Base-by-base conservation (phyloP, 2,888 invertebrate species). In the Pyrrhosoma nymphula region DNA sequence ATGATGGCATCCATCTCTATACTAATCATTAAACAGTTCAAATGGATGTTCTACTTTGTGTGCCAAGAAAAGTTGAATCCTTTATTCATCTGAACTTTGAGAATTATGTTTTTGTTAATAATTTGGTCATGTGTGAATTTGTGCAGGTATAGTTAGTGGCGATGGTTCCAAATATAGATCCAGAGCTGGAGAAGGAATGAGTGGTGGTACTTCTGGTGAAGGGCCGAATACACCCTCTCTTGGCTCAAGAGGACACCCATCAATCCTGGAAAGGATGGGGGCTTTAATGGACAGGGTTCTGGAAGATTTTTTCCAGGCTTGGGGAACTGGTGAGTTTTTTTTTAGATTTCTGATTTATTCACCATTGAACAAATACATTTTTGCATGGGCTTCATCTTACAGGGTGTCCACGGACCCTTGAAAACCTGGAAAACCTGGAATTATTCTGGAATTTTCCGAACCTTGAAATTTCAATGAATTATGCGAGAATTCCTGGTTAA, bases 301-400 rank as follows among this genome's bases (percentile, higher is more conserved):
- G 95, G 98, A 98, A 96, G 97, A 97, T 95, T 98, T 98, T 97
- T 99, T 99, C 97, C 98, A 98, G 96, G 97, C 97, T 96, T 98
- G 98, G 98, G 99, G 99, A 10, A 98, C 97, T 82, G 96, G 97
- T 97, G 96, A 96, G 96, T 96, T 35, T 95, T 82, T 89, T 16
- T 20, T 1, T 14, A 60, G 3, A 60, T 60, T 60, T 60, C 20
- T 2, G 12, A 60, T 60, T 60, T 60, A 14, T 60, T 0, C 75
- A 12, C 18, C 39, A 35, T 26, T 47, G 26, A 82, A 95, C 23
- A 69, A 75, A 93, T 47, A 47, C 47, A 47, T 3, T 1, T 95
- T 95, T 35, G 55, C 69, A 23, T 95, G n/a, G 90, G 88, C 82
- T 95, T 95, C 91, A 39, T 56, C 20, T 39, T n/a, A n/a, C n/a